Conservation (phyloP, 2,113 vertebrate species). For the Saccopteryx leptura region DNA sequence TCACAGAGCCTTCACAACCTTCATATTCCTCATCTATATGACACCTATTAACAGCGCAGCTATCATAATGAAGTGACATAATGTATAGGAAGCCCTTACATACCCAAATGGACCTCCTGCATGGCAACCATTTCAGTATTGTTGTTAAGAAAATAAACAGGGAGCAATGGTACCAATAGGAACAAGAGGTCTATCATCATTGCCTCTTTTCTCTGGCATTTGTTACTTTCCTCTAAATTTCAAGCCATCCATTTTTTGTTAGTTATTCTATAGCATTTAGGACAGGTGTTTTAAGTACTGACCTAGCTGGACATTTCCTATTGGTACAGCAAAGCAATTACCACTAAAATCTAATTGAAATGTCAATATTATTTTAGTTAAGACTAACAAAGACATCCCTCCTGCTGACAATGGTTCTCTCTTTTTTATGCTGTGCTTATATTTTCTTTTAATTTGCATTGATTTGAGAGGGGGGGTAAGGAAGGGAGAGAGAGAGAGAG, state of each 20-base stretch:
- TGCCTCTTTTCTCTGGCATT: not conserved
- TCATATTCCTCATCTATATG: not conserved
- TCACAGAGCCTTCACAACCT: not conserved
- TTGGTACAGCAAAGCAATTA: conserved; percentile 14
- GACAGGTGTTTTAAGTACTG: not conserved
- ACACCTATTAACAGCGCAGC: not conserved
- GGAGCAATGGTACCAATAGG: not conserved
- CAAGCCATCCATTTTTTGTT: not conserved
- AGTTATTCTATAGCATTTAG: not conserved
- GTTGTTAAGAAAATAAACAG: not conserved
- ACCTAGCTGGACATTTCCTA: not conserved
- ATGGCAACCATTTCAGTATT: not conserved
- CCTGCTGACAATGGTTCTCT: not conserved
- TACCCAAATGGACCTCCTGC: not conserved
- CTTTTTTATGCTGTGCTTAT: conserved; percentile 19
- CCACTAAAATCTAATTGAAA: not conserved
- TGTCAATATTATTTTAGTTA: conserved; percentile 46
- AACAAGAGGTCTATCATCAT: not conserved
- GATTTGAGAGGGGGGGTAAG: no score
- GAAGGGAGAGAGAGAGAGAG: no score
- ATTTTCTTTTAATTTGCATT: not conserved
- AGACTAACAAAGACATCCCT: conserved; percentile 32
- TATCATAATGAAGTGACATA: not conserved
- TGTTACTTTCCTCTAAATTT: not conserved
- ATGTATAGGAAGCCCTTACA: not conserved